phyloP scores from a whole-genome alignment of 2,113 vertebrate genomes.

The Paratilapia polleni region DNA sequence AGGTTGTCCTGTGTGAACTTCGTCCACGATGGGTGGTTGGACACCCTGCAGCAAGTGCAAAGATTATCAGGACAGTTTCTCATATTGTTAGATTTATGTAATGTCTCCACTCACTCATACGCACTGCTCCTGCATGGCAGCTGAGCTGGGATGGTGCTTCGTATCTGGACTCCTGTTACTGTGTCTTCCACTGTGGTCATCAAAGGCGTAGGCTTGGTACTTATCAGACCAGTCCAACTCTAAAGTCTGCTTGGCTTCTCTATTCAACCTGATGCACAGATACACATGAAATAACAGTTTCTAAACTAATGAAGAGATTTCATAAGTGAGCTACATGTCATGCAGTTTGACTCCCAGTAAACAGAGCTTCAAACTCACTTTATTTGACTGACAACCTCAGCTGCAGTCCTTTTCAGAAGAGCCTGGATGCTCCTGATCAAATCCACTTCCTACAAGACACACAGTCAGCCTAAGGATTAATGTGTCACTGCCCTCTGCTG shows the following conservation, averaged over 20 bases:
- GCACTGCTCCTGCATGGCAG: conserved; percentile 86
- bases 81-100: not conserved
- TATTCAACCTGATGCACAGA: conserved; percentile 81
- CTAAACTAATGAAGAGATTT: not conserved
- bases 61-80: not conserved
- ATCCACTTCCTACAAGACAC: conserved; percentile 86
- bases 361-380: conserved; percentile 78
- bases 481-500: not conserved
- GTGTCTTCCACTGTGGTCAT: conserved; percentile 81
- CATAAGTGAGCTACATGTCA: fast-evolving
- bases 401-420: conserved; percentile 88
- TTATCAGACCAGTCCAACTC: conserved; percentile 94
- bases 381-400: conserved; percentile 86
- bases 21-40: conserved; percentile 81
- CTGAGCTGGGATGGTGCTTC: conserved; percentile 82
- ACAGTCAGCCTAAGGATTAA: not conserved
- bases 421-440: conserved; percentile 89
- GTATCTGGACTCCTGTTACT: conserved; percentile 82
- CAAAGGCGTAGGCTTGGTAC: conserved; percentile 82
- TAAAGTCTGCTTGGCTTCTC: conserved; percentile 83
- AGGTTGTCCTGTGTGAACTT: conserved; percentile 87
- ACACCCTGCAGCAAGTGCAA: conserved; percentile 76
- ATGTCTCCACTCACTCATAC: conserved; percentile 30
- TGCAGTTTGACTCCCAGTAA: not conserved
- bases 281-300: not conserved